Conservation (phyloP, 2,113 vertebrate genomes). For the Eurystomus gularis region DNA sequence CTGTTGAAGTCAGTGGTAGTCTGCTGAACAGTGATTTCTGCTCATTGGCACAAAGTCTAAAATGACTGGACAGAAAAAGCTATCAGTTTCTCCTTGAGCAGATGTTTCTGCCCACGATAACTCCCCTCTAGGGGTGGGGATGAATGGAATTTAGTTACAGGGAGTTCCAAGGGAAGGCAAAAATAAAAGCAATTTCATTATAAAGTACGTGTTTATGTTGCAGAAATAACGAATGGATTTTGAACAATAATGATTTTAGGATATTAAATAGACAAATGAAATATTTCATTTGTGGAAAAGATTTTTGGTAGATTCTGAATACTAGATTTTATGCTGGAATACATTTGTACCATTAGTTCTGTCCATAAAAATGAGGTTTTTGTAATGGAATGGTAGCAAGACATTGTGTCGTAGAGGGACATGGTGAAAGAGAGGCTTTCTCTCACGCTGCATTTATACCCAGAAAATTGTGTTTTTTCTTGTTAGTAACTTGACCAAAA, state of each 20-base stretch:
- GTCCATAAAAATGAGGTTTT: background rate
- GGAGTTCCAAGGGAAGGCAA: background rate
- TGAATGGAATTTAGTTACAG: background rate
- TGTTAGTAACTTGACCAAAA: background rate
- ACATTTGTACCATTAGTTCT: background rate
- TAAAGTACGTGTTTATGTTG: background rate
- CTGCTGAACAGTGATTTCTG: background rate
- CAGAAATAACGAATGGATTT: background rate
- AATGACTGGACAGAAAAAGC: background rate
- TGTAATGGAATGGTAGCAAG: background rate
- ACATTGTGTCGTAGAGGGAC: background rate
- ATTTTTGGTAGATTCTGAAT: background rate
- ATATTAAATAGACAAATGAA: background rate
- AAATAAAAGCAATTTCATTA: constrained; percentile 6
- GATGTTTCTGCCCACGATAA: background rate
- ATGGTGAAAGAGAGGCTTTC: background rate
- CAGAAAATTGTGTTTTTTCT: background rate
- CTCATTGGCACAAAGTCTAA: background rate
- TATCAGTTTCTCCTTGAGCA: background rate
- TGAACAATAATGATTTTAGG: background rate
- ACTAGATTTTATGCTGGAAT: background rate
- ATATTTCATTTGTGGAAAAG: background rate
- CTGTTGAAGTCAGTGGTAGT: background rate
- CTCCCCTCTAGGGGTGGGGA: background rate
- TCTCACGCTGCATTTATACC: background rate